phyloP scores from a whole-genome alignment of 23 tunicate genomes.

The Halocynthia aurantium region DNA sequence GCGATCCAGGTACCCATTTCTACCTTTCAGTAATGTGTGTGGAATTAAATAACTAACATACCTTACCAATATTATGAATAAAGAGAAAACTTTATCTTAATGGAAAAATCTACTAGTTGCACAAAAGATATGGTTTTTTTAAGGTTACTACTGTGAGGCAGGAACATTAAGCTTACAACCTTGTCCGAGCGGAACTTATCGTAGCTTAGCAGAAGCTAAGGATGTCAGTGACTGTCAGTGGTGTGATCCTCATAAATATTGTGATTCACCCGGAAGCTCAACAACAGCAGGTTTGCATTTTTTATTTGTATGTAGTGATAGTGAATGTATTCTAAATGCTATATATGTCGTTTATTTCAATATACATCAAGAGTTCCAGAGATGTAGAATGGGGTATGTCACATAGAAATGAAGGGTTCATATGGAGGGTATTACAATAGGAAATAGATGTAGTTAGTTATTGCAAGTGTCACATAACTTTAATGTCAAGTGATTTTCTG shows the following conservation, averaged over 20 bases:
- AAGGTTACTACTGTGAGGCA: conserved; percentile 70
- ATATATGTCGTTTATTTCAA: too few relatives aligned
- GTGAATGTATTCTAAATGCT: too few relatives aligned
- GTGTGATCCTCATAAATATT: conserved; percentile 62
- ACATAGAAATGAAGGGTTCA: background rate
- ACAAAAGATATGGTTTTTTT: background rate
- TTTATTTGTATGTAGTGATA: too few relatives aligned
- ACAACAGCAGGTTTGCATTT: conserved; percentile 23
- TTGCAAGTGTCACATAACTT: too few relatives aligned
- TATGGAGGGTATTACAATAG: background rate
- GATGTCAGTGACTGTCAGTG: conserved; percentile 24
- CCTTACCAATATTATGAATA: background rate
- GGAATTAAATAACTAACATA: background rate
- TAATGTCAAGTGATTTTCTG: too few relatives aligned
- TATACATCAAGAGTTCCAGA: background rate
- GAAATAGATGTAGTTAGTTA: too few relatives aligned
- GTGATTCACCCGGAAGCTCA: conserved; percentile 68
- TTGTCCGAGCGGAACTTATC: conserved; percentile 72
- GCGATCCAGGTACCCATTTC: conserved; percentile 39
- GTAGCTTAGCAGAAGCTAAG: conserved; percentile 14
- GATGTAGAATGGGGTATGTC: background rate
- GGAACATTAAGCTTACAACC: conserved; percentile 38
- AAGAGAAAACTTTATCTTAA: too few relatives aligned
- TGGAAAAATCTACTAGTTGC: too few relatives aligned
- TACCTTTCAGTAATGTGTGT: background rate